Evolutionary conservation across 1,140 invertebrate species (phyloP).

Genomic region (Neodiprion virginianus): DNA sequence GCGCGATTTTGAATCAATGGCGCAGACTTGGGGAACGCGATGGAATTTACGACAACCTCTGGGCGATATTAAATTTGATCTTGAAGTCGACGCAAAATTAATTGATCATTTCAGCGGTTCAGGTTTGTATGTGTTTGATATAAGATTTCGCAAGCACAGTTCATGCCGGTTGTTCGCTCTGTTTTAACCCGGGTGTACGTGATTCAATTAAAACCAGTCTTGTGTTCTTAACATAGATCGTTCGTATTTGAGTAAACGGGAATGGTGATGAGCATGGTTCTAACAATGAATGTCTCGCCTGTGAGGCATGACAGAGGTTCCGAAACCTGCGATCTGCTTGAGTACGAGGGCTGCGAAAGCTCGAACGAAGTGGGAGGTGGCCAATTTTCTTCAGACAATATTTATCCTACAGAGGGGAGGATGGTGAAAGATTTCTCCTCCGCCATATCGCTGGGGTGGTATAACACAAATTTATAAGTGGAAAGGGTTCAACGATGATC

Average conservation of each 20-base stretch:
- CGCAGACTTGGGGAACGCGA: neutral
- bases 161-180: neutral
- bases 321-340: neutral
- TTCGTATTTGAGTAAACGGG: neutral
- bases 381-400: constrained; percentile 47
- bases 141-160: neutral
- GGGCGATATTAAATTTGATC: neutral
- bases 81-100: neutral
- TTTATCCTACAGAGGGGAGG: constrained; percentile 40
- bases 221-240: neutral
- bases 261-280: neutral
- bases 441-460: constrained; percentile 12
- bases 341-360: neutral
- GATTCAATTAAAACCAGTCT: constrained; percentile 7
- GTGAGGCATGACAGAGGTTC: neutral
- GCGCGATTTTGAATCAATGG: neutral
- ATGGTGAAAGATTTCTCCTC: constrained; percentile 36
- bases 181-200: constrained; percentile 4
- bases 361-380: constrained; percentile 31
- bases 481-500: constrained; percentile 35
- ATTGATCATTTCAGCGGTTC: neutral
- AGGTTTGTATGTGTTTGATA: neutral
- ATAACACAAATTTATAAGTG: no score
- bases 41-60: neutral
- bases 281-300: neutral